Evolutionary conservation across 2,113 vertebrate genomes (phyloP).

Genomic region (Hypanus sabinus): DNA sequence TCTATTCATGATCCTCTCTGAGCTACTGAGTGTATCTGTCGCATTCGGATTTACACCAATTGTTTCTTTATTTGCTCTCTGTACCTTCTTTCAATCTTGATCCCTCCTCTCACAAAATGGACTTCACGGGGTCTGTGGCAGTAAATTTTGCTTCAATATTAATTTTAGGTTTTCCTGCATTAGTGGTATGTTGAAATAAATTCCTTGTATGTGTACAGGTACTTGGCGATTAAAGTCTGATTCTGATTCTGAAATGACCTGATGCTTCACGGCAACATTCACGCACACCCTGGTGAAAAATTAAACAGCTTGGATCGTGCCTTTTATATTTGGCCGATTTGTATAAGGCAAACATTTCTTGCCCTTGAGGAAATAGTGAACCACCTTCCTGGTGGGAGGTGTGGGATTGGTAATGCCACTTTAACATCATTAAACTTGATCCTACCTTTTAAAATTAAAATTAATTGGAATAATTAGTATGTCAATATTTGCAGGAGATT

Average conservation of each 20-base stretch:
- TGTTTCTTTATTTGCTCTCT: neutral
- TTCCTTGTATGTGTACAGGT: too few relatives aligned
- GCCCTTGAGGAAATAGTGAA: too few relatives aligned
- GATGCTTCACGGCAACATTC: neutral
- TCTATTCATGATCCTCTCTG: too few relatives aligned
- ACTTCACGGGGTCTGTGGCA: neutral
- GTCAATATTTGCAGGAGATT: neutral
- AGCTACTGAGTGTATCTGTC: too few relatives aligned
- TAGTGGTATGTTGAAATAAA: neutral
- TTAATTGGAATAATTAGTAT: neutral
- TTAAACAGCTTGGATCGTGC: neutral
- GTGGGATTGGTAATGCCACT: too few relatives aligned
- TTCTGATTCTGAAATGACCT: too few relatives aligned
- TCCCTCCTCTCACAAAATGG: neutral
- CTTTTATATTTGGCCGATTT: too few relatives aligned
- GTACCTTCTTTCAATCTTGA: neutral
- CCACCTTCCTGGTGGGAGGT: too few relatives aligned
- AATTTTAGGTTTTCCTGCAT: neutral
- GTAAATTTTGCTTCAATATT: neutral
- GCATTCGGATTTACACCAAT: too few relatives aligned
- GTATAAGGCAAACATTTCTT: too few relatives aligned
- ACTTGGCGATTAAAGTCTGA: too few relatives aligned
- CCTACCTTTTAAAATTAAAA: neutral
- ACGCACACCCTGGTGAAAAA: neutral
- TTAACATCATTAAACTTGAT: neutral